A percentile compares a stretch with the other conserved stretches of the same genome.
These are phyloP conservation scores for Myxocyprinus asiaticus DNA, from an alignment of 2,113 vertebrate species.

Conservation along the genomic window DNA sequence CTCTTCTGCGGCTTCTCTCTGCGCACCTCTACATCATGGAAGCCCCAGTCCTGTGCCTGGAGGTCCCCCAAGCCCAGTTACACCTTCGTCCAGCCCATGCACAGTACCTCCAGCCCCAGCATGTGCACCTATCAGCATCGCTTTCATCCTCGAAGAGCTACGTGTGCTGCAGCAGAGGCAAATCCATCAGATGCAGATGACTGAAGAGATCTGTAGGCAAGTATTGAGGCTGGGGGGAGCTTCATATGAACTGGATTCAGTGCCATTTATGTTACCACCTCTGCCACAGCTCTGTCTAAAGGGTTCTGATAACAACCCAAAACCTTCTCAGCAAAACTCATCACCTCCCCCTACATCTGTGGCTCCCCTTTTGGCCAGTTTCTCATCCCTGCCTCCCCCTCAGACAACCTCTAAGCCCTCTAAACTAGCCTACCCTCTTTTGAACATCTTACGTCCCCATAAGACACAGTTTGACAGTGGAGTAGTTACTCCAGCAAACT, in stretches of 20 bases:
- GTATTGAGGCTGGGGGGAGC: slow-evolving; percentile 82
- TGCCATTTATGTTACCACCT: slow-evolving; percentile 67
- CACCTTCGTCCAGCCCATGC: slow-evolving; percentile 75
- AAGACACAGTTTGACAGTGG: slow-evolving; percentile 65
- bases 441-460: slow-evolving; percentile 73
- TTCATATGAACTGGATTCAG: slow-evolving; percentile 70
- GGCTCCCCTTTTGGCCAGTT: slow-evolving; percentile 73
- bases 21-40: slow-evolving; percentile 71
- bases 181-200: slow-evolving; percentile 93
- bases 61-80: slow-evolving; percentile 79
- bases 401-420: slow-evolving; percentile 63
- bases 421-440: slow-evolving; percentile 64
- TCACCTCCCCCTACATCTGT: slow-evolving; percentile 61
- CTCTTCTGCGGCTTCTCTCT: slow-evolving; percentile 71
- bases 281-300: slow-evolving; percentile 73
- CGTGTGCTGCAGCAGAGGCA: slow-evolving; percentile 87
- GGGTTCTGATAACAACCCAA: slow-evolving; percentile 60
- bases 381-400: slow-evolving; percentile 71
- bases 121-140: slow-evolving; percentile 76
- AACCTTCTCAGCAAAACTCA: slow-evolving; percentile 49
- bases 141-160: slow-evolving; percentile 84
- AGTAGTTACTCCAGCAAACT: slow-evolving; percentile 48
- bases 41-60: slow-evolving; percentile 77
- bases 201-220: slow-evolving; percentile 88
- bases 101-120: slow-evolving; percentile 67